phyloP scores from a whole-genome alignment of 2,888 invertebrate genomes.

The Reticulitermes lucifugus region DNA sequence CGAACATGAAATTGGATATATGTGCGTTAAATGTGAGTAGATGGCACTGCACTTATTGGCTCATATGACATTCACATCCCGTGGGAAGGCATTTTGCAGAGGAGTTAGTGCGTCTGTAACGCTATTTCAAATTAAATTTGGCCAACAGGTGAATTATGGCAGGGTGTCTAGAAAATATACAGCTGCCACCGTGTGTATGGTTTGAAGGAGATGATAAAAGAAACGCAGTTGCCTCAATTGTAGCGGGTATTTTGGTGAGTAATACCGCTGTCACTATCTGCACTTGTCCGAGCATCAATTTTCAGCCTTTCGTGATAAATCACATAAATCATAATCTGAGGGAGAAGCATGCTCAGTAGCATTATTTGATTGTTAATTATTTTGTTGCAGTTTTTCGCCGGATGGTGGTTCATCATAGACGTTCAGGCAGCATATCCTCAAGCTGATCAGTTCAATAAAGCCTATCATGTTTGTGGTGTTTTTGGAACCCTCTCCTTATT shows the following conservation, averaged over 20 bases:
- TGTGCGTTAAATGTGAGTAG: too few relatives aligned
- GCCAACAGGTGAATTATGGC: conserved; percentile 32
- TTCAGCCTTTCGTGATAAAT: neutral
- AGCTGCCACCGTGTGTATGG: conserved; percentile 82
- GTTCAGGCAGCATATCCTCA: conserved; percentile 83
- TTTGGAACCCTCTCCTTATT: conserved; percentile 94
- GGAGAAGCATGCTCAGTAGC: neutral
- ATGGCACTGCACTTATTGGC: too few relatives aligned
- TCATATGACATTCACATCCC: too few relatives aligned
- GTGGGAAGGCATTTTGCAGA: too few relatives aligned
- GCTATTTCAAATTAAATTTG: too few relatives aligned
- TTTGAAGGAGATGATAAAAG: conserved; percentile 87
- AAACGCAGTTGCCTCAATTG: conserved; percentile 87
- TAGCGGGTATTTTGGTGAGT: conserved; percentile 88
- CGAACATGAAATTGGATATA: too few relatives aligned
- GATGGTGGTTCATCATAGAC: conserved; percentile 99
- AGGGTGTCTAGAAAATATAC: conserved; percentile 62
- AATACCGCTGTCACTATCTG: neutral
- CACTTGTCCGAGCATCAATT: too few relatives aligned
- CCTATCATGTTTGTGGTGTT: conserved; percentile 92
- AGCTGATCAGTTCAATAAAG: conserved; percentile 67
- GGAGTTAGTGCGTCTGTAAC: too few relatives aligned
- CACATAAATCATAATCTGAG: neutral
- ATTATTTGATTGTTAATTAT: conserved; percentile 36
- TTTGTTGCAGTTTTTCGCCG: conserved; percentile 85